These are phyloP conservation scores for Sarcophaga peregrina DNA, from an alignment of 1,140 invertebrate species.

Conservation along the genomic window DNA sequence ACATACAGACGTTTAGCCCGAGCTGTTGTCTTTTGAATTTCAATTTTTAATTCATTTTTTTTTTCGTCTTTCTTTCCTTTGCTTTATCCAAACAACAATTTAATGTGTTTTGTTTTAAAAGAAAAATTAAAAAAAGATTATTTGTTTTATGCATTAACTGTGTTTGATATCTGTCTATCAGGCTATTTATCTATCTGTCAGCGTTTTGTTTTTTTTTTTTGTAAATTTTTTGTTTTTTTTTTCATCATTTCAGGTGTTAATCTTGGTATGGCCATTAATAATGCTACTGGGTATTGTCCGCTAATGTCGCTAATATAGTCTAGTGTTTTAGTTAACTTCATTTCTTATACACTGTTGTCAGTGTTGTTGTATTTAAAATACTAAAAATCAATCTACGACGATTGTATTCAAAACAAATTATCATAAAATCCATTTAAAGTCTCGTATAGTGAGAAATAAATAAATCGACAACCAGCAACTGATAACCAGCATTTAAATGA, in stretches of 20 bases:
- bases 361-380: background rate
- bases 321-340: constrained; percentile 2
- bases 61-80: background rate
- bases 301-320: background rate
- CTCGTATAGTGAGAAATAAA: too few relatives aligned
- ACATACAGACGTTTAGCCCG: too few relatives aligned
- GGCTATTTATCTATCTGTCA: constrained; percentile 9
- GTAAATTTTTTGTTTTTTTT: background rate
- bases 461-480: too few relatives aligned
- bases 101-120: background rate
- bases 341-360: too few relatives aligned
- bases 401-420: background rate
- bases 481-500: too few relatives aligned
- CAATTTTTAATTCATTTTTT: too few relatives aligned
- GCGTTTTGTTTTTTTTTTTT: background rate
- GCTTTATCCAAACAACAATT: background rate
- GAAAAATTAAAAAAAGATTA: background rate
- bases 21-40: too few relatives aligned
- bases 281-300: background rate
- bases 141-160: background rate
- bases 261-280: background rate
- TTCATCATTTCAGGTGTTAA: background rate
- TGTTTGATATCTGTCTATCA: background rate
- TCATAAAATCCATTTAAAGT: background rate
- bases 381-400: background rate